phyloP scores from a whole-genome alignment of 2,797 vertebrate species.

The Crocodylus rhombifer region DNA sequence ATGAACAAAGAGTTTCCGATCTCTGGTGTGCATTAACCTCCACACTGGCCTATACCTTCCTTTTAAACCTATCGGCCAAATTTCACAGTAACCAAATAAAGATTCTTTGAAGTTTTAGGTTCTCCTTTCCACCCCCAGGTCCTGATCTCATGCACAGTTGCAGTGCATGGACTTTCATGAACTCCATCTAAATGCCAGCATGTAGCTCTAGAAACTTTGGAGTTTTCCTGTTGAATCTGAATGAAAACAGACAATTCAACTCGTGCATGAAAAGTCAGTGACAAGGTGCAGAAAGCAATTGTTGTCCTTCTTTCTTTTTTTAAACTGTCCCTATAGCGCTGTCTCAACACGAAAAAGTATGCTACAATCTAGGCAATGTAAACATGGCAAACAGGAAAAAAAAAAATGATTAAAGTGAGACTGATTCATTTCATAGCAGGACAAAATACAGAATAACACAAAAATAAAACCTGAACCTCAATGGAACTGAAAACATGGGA shows the following conservation, averaged over 20 bases:
- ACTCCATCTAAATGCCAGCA: conserved; percentile 43
- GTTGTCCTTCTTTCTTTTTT: neutral
- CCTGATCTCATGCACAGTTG: neutral
- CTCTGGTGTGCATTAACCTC: neutral
- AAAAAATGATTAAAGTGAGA: neutral
- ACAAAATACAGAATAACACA: neutral
- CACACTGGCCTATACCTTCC: neutral
- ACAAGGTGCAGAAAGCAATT: neutral
- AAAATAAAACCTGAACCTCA: neutral
- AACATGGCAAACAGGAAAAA: neutral
- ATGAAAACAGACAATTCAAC: neutral
- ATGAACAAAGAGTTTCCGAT: neutral
- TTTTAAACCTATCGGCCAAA: neutral
- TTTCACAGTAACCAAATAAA: neutral
- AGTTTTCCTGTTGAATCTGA: neutral
- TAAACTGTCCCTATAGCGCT: conserved; percentile 28
- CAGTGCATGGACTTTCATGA: neutral
- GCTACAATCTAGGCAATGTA: neutral
- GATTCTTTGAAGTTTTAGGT: neutral
- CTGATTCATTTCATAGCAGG: neutral
- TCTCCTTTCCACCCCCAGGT: neutral
- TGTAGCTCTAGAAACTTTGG: conserved; percentile 13
- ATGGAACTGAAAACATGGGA: neutral
- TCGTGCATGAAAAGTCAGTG: conserved; percentile 40
- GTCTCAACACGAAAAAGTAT: neutral